phyloP scores from a whole-genome alignment of 2,888 invertebrate species.

The Plagodis pulveraria region DNA sequence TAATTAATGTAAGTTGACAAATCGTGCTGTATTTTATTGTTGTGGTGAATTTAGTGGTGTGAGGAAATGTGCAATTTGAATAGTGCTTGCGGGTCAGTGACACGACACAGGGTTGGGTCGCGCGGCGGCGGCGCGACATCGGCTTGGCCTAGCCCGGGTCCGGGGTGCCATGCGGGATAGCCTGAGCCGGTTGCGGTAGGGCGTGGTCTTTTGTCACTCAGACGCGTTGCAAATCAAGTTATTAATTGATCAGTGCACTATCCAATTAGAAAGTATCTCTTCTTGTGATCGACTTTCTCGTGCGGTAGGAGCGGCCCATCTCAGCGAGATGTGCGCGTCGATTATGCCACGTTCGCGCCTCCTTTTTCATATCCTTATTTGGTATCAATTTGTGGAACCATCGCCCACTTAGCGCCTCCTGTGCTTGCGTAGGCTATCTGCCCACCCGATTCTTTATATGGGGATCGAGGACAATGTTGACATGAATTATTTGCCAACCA shows the following conservation, averaged over 20 bases:
- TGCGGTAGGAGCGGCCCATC: slow-evolving; percentile 51
- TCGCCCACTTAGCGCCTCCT: slow-evolving; percentile 67
- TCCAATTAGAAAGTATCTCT: slow-evolving; percentile 61
- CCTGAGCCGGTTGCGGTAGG: slow-evolving; percentile 77
- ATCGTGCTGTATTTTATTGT: slow-evolving; percentile 48
- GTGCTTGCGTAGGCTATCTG: slow-evolving; percentile 61
- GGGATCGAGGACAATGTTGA: slow-evolving; percentile 39
- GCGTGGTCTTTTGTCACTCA: slow-evolving; percentile 71
- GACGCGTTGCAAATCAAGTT: slow-evolving; percentile 29
- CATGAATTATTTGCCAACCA: neutral
- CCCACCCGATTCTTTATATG: slow-evolving; percentile 58
- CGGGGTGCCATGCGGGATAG: slow-evolving; percentile 56
- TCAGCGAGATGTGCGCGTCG: slow-evolving; percentile 54
- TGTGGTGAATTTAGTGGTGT: slow-evolving; percentile 55
- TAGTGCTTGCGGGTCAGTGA: slow-evolving; percentile 79
- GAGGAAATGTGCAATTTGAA: slow-evolving; percentile 59
- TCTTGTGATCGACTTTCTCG: slow-evolving; percentile 63
- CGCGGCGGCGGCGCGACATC: slow-evolving; percentile 56
- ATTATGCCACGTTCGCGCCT: slow-evolving; percentile 71
- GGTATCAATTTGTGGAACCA: slow-evolving; percentile 63
- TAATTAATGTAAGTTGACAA: slow-evolving; percentile 80
- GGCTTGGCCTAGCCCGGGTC: slow-evolving; percentile 56
- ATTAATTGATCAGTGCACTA: slow-evolving; percentile 39
- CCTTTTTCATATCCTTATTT: slow-evolving; percentile 68
- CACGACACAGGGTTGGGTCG: slow-evolving; percentile 62